Evolutionary conservation across 2,113 vertebrate species (phyloP).

Genomic region (Caranx ignobilis): DNA sequence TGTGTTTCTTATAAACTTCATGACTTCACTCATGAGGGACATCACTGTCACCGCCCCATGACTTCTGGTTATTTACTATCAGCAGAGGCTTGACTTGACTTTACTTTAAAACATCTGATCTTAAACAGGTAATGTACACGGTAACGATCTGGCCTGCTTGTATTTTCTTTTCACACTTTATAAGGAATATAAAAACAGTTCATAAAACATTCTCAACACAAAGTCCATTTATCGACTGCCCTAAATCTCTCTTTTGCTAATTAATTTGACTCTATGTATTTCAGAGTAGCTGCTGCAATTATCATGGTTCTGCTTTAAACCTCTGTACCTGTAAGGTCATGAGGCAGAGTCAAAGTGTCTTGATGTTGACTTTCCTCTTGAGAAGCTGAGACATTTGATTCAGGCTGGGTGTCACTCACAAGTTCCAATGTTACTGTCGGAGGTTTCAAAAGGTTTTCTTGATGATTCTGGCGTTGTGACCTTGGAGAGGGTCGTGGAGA

Average conservation of each 20-base stretch:
- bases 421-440: conserved; percentile 60
- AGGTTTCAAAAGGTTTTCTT: conserved; percentile 28
- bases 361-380: background rate
- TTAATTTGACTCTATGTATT: background rate
- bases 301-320: conserved; percentile 8
- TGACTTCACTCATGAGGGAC: background rate
- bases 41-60: background rate
- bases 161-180: background rate
- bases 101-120: background rate
- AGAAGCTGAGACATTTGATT: conserved; percentile 7
- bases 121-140: background rate
- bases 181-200: background rate
- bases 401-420: conserved; percentile 27
- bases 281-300: background rate
- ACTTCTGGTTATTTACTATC: conserved; percentile 5
- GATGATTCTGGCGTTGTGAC: background rate
- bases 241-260: background rate
- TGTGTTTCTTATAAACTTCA: conserved; percentile 5
- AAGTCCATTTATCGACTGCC: background rate
- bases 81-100: background rate
- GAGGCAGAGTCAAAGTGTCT: conserved; percentile 31
- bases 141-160: background rate
- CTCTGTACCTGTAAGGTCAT: background rate
- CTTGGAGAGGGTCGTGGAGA: conserved; percentile 14
- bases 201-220: background rate